These are phyloP conservation scores for Sylvilagus bachmani DNA, from an alignment of 2,113 vertebrate genomes.

Conservation along the genomic window DNA sequence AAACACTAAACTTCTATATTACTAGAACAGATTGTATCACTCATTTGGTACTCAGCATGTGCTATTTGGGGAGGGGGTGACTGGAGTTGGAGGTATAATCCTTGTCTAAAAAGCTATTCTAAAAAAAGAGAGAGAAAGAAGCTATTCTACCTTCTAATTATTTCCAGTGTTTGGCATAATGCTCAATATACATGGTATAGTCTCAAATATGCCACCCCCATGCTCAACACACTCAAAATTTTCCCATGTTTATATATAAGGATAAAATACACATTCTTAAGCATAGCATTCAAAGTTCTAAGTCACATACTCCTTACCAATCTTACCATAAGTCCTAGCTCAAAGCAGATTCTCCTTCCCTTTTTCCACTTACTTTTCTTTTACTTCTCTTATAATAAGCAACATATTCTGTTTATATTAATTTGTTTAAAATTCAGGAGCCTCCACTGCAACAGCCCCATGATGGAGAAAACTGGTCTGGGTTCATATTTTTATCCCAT, in stretches of 20 bases:
- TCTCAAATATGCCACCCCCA: not conserved
- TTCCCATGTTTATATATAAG: conserved; percentile 26
- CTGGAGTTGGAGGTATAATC: not conserved
- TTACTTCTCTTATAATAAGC: not conserved
- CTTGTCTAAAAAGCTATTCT: too few species aligned
- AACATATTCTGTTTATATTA: not conserved
- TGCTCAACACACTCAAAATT: conserved; percentile 15
- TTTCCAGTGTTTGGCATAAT: not conserved
- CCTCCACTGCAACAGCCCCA: not conserved
- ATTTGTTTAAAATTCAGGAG: conserved; percentile 23
- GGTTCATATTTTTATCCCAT: not conserved
- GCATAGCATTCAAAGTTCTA: not conserved
- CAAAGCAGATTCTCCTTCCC: conserved; percentile 4
- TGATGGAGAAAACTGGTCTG: conserved; percentile 8
- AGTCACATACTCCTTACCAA: not conserved
- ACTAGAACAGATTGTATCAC: not conserved
- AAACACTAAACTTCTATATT: not conserved
- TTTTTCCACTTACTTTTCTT: conserved; percentile 30
- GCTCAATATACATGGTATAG: not conserved
- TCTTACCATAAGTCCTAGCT: not conserved
- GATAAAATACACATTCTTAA: conserved; percentile 15
- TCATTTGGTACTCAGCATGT: not conserved
- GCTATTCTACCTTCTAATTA: not conserved
- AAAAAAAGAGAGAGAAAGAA: too few species aligned
- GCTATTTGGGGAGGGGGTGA: not conserved